Conservation (phyloP, 2,888 invertebrate species). For the Ferdinandea cuprea region DNA sequence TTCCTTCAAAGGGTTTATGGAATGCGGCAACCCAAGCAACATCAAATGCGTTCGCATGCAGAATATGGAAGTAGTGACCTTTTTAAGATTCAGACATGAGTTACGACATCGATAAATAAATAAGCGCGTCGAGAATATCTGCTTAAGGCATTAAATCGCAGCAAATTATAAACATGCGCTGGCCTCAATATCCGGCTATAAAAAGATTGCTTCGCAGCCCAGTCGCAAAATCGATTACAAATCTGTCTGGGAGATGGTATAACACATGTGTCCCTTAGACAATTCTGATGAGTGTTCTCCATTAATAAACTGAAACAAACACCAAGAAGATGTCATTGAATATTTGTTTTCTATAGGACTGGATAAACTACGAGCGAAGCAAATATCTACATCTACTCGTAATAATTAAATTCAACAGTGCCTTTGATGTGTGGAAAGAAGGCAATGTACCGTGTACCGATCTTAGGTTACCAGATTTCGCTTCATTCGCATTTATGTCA, state of each 20-base stretch:
- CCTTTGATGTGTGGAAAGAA: background rate
- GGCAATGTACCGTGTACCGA: background rate
- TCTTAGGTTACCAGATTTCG: background rate
- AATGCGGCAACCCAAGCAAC: background rate
- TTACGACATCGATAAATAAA: constrained; percentile 43
- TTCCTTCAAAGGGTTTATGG: constrained; percentile 10
- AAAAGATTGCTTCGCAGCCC: constrained; percentile 33
- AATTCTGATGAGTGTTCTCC: background rate
- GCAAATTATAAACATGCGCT: constrained; percentile 33
- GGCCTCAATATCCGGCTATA: constrained; percentile 27
- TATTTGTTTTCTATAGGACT: constrained; percentile 1
- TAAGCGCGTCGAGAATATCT: constrained; percentile 26
- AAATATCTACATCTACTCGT: background rate
- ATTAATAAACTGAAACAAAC: background rate
- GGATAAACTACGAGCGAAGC: background rate
- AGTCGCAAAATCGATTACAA: constrained; percentile 2
- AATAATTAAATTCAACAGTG: constrained; percentile 8
- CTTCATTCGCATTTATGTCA: constrained; percentile 11
- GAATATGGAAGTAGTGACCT: constrained; percentile 30
- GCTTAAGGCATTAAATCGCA: constrained; percentile 11
- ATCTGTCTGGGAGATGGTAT: background rate
- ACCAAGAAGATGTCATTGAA: too few species aligned
- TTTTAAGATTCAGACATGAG: constrained; percentile 33
- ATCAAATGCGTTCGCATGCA: background rate
- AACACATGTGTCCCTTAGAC: background rate